Evolutionary conservation across 2,797 vertebrate genomes (phyloP).

Genomic region (Chelon auratus): DNA sequence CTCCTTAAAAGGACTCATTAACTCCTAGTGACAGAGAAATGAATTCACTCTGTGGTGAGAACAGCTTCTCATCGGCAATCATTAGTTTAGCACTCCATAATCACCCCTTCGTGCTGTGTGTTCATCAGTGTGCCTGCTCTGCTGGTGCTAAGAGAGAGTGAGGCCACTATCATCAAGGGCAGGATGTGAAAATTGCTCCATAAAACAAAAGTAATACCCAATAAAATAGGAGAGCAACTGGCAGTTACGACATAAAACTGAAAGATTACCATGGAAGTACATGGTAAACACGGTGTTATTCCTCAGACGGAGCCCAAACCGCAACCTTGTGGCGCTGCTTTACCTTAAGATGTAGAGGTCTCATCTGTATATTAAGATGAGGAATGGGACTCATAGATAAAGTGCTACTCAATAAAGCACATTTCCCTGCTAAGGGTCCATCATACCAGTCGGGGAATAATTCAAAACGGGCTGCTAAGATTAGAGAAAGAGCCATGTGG

Average conservation of each 20-base stretch:
- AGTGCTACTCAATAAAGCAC: constrained; percentile 73
- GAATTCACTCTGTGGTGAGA: constrained; percentile 76
- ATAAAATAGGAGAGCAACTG: constrained; percentile 84
- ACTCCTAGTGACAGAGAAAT: constrained; percentile 80
- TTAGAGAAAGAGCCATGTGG: constrained; percentile 69
- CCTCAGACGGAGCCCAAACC: constrained; percentile 75
- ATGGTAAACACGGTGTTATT: constrained; percentile 85
- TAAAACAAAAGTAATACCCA: constrained; percentile 89
- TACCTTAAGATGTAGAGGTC: constrained; percentile 61
- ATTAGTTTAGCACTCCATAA: constrained; percentile 84
- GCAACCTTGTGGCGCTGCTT: constrained; percentile 76
- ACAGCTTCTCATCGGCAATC: constrained; percentile 81
- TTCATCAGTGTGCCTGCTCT: constrained; percentile 74
- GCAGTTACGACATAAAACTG: constrained; percentile 82
- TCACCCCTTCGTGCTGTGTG: constrained; percentile 77
- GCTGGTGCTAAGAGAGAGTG: constrained; percentile 68
- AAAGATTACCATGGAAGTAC: constrained; percentile 77
- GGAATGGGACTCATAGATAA: constrained; percentile 66
- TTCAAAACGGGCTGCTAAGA: constrained; percentile 67
- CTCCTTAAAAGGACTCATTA: constrained; percentile 83
- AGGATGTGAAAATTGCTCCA: constrained; percentile 83
- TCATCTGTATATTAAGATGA: constrained; percentile 80
- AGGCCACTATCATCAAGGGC: constrained; percentile 81
- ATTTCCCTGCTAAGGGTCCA: constrained; percentile 70
- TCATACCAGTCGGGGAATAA: constrained; percentile 63